Base-by-base conservation (phyloP, 2,113 vertebrate genomes). In the Cryptomyrus ogoouensis region DNA sequence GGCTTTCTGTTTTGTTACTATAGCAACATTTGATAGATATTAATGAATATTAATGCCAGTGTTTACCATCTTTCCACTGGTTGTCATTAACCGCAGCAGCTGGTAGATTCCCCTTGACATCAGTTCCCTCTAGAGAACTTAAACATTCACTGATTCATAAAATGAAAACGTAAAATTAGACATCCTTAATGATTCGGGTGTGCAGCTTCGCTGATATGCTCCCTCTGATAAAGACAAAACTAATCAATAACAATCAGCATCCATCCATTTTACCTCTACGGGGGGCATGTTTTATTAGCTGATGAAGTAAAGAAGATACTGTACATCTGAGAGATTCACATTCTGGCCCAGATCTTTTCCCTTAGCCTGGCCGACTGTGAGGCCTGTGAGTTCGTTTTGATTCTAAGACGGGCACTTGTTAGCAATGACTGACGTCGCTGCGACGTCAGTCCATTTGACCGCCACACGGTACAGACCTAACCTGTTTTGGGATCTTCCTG, bases 71-170 rank as follows among this genome's bases (percentile, higher is more conserved):
- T 92, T 93, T 94, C 92, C 93, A 91, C 91, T 93, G 92, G 91
- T 91, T 94, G 92, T 94, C 92, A 93, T 90, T 91, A 92, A 92
- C 87, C 15, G 0, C 27, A 83, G 91, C 94, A 94, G 93, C 93
- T 95, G 94, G 91, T 92, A 91, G 93, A 89, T 90, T 93, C 92
- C 92, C 91, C 85, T 89, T 93, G 92, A 91, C 93, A 95, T 91
- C 93, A 93, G 93, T 92, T 93, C 87, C 90, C 91, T 88, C 92
- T 44, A 17, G 91, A 94, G 93, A 91, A 93, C 86, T 93, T 83
- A 91, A 87, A 91, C 80, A 13, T 92, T 92, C 90, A 90, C 93
- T 91, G 93, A 94, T 94, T 66, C 95, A 87, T 90, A 91, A 91
- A 46, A 92, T 93, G 91, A 90, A 91, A 94, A 93, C 90, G 90